These are phyloP conservation scores for Drosophila sp. DNA, from an alignment of 1,140 invertebrate genomes.

Conservation along the genomic window DNA sequence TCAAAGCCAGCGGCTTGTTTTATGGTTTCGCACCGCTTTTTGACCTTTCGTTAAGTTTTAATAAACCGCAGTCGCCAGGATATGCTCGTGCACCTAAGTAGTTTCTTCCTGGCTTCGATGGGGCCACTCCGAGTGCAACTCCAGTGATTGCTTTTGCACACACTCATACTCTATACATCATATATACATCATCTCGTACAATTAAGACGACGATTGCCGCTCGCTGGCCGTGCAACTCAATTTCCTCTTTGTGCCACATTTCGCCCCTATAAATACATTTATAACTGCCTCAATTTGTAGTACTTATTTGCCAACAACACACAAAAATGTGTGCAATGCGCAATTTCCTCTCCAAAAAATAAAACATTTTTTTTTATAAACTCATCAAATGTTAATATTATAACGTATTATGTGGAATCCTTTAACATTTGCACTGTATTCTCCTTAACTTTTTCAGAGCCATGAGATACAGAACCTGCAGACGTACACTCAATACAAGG, in stretches of 20 bases:
- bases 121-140: constrained; percentile 15
- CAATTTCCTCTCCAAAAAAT: constrained; percentile 72
- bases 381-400: constrained; percentile 19
- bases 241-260: constrained; percentile 55
- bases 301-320: constrained; percentile 69
- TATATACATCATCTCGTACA: neutral
- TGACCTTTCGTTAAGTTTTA: constrained; percentile 81
- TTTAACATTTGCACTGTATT: constrained; percentile 52
- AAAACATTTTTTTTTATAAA: neutral
- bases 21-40: constrained; percentile 79
- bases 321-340: constrained; percentile 73
- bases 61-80: constrained; percentile 52
- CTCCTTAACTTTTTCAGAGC: constrained; percentile 86
- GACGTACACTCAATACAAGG: constrained; percentile 91
- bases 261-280: constrained; percentile 66
- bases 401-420: constrained; percentile 18
- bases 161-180: neutral
- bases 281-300: constrained; percentile 69
- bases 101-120: constrained; percentile 31
- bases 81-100: constrained; percentile 34
- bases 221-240: constrained; percentile 66
- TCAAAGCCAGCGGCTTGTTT: constrained; percentile 79
- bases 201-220: constrained; percentile 25
- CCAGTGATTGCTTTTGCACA: constrained; percentile 22
- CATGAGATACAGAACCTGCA: constrained; percentile 89